These are phyloP conservation scores for Halcyon malimbica DNA, from an alignment of 2,113 vertebrate species.

Conservation along the genomic window DNA sequence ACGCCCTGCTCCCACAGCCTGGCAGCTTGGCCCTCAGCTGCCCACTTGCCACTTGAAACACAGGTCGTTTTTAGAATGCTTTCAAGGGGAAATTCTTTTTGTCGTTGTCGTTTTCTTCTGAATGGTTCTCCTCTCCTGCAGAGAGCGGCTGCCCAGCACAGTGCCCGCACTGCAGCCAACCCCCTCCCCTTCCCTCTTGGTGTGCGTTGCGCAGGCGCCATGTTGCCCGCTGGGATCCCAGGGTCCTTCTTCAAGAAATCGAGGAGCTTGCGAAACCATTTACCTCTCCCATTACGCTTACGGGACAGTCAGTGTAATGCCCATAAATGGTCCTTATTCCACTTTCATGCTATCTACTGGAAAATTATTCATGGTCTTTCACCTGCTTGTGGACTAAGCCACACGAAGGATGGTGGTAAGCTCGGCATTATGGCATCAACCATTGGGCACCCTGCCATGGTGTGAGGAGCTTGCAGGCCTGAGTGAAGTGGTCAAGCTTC, in stretches of 20 bases:
- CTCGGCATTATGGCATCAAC: fast-evolving
- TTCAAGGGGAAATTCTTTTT: not conserved
- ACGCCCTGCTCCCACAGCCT: not conserved
- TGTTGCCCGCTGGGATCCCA: not conserved
- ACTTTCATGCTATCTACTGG: not conserved
- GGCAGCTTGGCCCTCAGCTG: fast-evolving
- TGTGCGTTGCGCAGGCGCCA: fast-evolving
- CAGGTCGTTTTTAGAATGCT: fast-evolving
- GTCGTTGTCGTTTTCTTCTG: not conserved
- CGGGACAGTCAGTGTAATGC: not conserved
- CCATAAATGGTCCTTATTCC: not conserved
- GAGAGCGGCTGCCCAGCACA: not conserved
- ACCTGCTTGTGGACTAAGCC: not conserved
- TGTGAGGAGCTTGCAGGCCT: not conserved
- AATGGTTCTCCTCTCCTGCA: not conserved
- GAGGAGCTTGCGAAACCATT: not conserved
- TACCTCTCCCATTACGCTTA: not conserved
- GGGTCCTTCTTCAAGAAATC: not conserved
- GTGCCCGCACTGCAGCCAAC: not conserved
- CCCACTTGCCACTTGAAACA: fast-evolving
- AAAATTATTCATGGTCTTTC: not conserved
- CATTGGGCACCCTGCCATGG: not conserved
- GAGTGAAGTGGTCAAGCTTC: not conserved
- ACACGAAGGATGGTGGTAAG: not conserved
- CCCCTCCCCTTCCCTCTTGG: not conserved